These are phyloP conservation scores for Onychomys leucogaster DNA, from an alignment of 2,797 vertebrate species.

Conservation along the genomic window DNA sequence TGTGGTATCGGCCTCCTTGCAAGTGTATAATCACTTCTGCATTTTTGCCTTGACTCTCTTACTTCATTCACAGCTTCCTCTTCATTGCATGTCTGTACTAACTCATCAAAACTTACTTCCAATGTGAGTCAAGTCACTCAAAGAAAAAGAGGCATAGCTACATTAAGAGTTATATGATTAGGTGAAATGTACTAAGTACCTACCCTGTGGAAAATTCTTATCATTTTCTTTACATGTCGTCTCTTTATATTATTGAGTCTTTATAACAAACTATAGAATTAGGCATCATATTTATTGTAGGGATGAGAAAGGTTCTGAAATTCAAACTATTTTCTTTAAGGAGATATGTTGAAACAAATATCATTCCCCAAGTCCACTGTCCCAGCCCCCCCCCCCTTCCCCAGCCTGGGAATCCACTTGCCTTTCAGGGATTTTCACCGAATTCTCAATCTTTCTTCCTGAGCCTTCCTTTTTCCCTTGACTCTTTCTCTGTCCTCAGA, in stretches of 20 bases:
- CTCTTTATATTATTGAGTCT: background rate
- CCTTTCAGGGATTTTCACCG: background rate
- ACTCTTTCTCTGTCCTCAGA: background rate
- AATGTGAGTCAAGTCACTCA: conserved; percentile 14
- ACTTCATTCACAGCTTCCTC: background rate
- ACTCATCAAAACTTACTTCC: background rate
- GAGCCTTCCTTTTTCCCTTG: background rate
- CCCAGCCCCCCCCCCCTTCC: too few relatives aligned
- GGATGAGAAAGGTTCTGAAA: background rate
- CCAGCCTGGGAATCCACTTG: background rate
- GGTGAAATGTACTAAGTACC: conserved; percentile 7
- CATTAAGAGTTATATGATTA: conserved; percentile 22
- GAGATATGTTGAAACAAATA: conserved; percentile 6
- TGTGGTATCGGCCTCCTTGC: background rate
- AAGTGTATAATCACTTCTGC: background rate
- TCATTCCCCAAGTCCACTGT: background rate
- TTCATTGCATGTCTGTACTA: background rate
- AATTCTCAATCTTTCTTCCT: background rate
- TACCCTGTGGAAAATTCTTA: background rate
- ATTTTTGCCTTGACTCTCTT: conserved; percentile 41
- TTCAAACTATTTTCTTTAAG: background rate
- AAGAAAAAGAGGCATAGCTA: background rate
- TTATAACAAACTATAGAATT: background rate
- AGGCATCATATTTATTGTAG: background rate
- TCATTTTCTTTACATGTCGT: background rate